Base-by-base conservation (phyloP, 2,888 invertebrate species). In the Phrixothrix hirtus region DNA sequence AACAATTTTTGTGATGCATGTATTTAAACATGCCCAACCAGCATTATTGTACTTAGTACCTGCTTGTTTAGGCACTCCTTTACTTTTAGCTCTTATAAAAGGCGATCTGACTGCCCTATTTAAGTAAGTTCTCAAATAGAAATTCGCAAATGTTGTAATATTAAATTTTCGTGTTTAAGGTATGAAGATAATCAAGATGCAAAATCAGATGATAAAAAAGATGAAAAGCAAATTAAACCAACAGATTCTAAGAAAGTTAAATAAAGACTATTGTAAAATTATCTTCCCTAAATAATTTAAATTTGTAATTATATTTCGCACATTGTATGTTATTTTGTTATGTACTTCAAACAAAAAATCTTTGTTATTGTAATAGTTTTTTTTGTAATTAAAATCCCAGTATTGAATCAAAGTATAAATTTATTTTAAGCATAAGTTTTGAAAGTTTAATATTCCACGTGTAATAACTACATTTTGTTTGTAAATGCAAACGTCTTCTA, bases 21-120 rank as follows among this genome's bases (percentile, higher is more conserved):
- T 94, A 62, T 99, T 95, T 79, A 94, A 95, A 76, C 97, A 96
- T 79, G 97, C 97, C 14, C 95, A 99, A 82, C 99, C 99, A 0
- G 99, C 99, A 42, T 81, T 99, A 50, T 79, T 99, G 66, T 99
- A 99, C 77, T 81, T 99, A 59, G 99, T 99, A 55, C 99, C 99
- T 3, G 92, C 95, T 9, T 99, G 99, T 76, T 80, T 97, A 63
- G 92, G 88, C 57, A 89, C 93, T 27, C 99, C 99, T 10, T 75
- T 96, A 16, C 70, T 87, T n/a, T 78, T 97, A 9, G 97, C 98
- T 6, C 76, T 94, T 27, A 74, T 95, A 25, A 86, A 89, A 67
- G 98, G 98, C 14, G 98, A 99, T 71, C 77, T 96, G 47, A 89
- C 88, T 64, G 86, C 88, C 2, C 79, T 97, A 64, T 93, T 97